These are phyloP conservation scores for Corythaixoides concolor DNA, from an alignment of 2,113 vertebrate species.

Conservation along the genomic window DNA sequence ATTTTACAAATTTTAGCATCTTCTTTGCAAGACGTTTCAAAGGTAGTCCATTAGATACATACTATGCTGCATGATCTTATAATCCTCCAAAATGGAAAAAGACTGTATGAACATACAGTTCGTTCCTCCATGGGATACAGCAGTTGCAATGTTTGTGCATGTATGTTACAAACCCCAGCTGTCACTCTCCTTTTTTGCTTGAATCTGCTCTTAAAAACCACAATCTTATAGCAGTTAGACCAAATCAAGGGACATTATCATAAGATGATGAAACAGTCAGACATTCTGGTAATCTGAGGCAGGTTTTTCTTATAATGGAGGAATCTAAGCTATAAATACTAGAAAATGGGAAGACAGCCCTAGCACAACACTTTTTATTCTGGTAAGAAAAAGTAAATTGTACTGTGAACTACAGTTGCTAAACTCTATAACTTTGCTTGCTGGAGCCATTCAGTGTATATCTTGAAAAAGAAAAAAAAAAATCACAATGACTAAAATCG, in stretches of 20 bases:
- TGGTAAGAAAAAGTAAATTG: background rate
- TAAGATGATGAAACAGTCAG: background rate
- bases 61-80: background rate
- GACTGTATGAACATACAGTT: background rate
- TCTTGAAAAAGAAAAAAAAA: background rate
- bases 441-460: background rate
- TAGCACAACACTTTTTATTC: background rate
- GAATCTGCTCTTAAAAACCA: background rate
- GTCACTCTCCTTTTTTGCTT: background rate
- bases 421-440: background rate
- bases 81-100: background rate
- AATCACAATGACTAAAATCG: background rate
- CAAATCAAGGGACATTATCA: background rate
- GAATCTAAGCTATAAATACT: background rate
- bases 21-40: background rate
- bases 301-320: background rate
- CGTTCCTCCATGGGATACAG: background rate
- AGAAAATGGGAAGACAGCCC: background rate
- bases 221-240: background rate
- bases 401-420: background rate
- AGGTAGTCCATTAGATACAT: background rate
- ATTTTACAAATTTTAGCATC: background rate
- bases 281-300: background rate
- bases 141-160: background rate
- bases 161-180: background rate